A percentile compares a stretch with the other conserved stretches of the same genome.
phyloP scores from a whole-genome alignment of 2,797 vertebrate genomes.

The Coranthus polyacanthus region DNA sequence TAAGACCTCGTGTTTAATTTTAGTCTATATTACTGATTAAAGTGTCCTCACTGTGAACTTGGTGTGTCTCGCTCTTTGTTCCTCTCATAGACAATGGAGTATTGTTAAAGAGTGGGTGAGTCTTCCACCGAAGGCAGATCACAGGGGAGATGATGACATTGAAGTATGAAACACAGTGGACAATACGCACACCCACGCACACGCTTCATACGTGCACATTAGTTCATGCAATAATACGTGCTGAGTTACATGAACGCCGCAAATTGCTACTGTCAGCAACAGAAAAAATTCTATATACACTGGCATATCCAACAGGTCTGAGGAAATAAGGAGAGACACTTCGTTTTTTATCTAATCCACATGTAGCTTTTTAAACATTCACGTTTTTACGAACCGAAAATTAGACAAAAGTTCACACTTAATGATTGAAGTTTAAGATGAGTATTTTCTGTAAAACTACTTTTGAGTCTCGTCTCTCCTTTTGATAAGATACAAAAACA shows the following conservation, averaged over 20 bases:
- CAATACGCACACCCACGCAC: conserved; percentile 24
- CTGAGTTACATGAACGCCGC: conserved; percentile 8
- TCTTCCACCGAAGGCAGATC: conserved; percentile 37
- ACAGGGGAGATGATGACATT: conserved; percentile 71
- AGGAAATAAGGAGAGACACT: conserved; percentile 15
- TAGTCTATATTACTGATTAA: conserved; percentile 40
- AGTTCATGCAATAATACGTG: conserved; percentile 3
- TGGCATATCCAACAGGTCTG: background rate
- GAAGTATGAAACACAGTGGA: conserved; percentile 46
- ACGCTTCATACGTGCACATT: conserved; percentile 17
- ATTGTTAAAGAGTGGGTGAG: conserved; percentile 71
- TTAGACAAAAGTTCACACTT: conserved; percentile 6
- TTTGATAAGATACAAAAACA: background rate
- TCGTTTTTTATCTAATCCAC: conserved; percentile 29
- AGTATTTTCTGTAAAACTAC: background rate
- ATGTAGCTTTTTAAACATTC: conserved; percentile 21
- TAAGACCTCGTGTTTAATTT: conserved; percentile 39
- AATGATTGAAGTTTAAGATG: conserved; percentile 1
- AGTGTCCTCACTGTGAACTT: conserved; percentile 72
- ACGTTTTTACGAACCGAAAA: conserved; percentile 1
- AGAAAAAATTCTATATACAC: background rate
- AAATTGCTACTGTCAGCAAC: conserved; percentile 14
- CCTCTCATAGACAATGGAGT: conserved; percentile 71
- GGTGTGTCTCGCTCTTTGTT: conserved; percentile 51
- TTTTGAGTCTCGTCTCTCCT: background rate